Conservation (phyloP, 2,888 invertebrate species). For the Ormyrus pomaceus region DNA sequence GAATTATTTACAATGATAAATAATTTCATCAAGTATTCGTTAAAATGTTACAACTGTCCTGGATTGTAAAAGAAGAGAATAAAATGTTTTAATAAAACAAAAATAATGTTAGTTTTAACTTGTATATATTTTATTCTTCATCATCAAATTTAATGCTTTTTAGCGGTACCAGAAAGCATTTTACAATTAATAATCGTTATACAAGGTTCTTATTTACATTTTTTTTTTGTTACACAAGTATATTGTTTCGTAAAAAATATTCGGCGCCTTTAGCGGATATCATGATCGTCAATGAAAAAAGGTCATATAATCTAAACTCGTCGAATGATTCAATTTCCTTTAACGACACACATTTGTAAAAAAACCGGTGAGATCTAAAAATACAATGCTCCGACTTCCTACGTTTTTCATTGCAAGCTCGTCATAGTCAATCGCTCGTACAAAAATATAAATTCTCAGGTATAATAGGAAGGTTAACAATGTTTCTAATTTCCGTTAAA, state of each 20-base stretch:
- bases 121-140: constrained; percentile 51
- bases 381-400: constrained; percentile 21
- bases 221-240: constrained; percentile 41
- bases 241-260: constrained; percentile 52
- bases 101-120: constrained; percentile 28
- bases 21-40: too few species aligned
- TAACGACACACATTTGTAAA: constrained; percentile 12
- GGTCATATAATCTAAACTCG: constrained; percentile 22
- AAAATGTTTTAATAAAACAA: neutral
- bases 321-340: constrained; percentile 21
- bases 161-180: constrained; percentile 47
- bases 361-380: constrained; percentile 44
- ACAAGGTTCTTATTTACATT: constrained; percentile 51
- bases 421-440: constrained; percentile 21
- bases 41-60: too few species aligned
- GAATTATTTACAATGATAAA: too few species aligned
- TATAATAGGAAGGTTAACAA: constrained; percentile 36
- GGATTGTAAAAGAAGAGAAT: neutral
- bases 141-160: constrained; percentile 47
- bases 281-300: constrained; percentile 22
- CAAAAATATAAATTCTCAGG: constrained; percentile 51
- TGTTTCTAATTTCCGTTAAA: constrained; percentile 20
- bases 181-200: constrained; percentile 49
- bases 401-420: constrained; percentile 43
- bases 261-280: constrained; percentile 30